phyloP scores from a whole-genome alignment of 2,113 vertebrate genomes.

The Cairina moschata region DNA sequence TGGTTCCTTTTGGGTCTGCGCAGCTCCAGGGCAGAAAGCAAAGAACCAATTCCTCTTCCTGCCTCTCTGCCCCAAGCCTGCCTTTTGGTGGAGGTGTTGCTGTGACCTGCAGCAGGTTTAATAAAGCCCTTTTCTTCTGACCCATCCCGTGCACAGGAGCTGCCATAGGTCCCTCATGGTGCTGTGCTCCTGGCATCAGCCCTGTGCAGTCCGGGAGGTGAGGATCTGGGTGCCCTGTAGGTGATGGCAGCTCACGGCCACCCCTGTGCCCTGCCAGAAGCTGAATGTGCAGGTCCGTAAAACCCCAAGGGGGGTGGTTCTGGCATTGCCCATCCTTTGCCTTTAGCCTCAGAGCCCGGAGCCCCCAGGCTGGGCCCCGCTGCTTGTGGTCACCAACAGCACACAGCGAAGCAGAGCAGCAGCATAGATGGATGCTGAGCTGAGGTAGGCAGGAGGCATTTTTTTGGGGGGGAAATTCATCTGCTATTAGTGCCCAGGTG shows the following conservation, averaged over 20 bases:
- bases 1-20: not conserved
- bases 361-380: too few species aligned
- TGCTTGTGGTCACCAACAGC: too few species aligned
- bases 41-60: not conserved
- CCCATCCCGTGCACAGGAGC: too few species aligned
- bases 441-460: not conserved
- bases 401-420: too few species aligned
- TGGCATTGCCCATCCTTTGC: too few species aligned
- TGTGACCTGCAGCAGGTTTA: not conserved
- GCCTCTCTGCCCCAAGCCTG: not conserved
- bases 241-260: not conserved
- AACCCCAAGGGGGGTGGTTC: too few species aligned
- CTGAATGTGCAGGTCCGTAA: too few species aligned
- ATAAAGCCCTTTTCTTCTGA: not conserved
- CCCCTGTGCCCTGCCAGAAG: too few species aligned
- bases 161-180: not conserved
- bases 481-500: not conserved
- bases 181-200: not conserved
- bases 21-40: not conserved
- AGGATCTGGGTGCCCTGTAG: too few species aligned
- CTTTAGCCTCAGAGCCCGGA: too few species aligned
- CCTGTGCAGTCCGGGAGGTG: accelerated
- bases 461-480: not conserved
- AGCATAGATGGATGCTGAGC: too few species aligned
- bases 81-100: not conserved